Evolutionary conservation across 2,888 invertebrate genomes (phyloP), one percentile per base, ranked within the genome.

Genomic region (Xylota sylvarum): DNA sequence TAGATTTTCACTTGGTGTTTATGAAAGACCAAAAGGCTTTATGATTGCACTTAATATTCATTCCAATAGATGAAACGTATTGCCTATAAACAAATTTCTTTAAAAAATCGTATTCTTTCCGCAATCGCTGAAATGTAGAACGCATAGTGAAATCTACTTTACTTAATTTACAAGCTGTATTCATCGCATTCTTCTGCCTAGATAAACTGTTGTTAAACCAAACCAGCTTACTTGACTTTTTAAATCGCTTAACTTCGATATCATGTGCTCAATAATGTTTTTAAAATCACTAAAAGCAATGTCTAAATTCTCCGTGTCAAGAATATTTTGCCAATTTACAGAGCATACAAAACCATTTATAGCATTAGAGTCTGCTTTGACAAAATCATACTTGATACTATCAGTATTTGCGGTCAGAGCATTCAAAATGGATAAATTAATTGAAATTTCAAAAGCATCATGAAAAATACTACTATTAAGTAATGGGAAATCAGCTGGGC

Each of bases 11-110:
- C 12, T 58, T 23, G 4, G 40, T 40, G 5, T 58, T 58, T 37
- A 58, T 19, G 37, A 37, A 58, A 17, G 35, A 12, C 58, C 37
- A 58, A 58, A 58, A 40, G 5, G 23, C 19, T 12, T 58, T 58
- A 12, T 12, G 14, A 40, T 58, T 12, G 5, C 37, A 19, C 23
- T 12, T 12, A 27, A 40, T 60, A 14, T 43, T 37, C 23, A 40
- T 27, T 27, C n/a, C 60, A 4, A 60, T 40, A 10, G 60, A 19
- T 14, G 12, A 0, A 19, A 40, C 19, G n/a, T n/a, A n/a, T n/a
- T n/a, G n/a, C n/a, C n/a, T n/a, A n/a, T n/a, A n/a, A n/a, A n/a
- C n/a, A n/a, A 9, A 12, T 60, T 23, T 60, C 7, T 23, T 60
- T 23, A 12, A n/a, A 60, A 60, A 23, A 10, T 23, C 23, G 27